A percentile compares a stretch with the other conserved stretches of the same genome.
These are phyloP conservation scores for Leptinotarsa peninsularis DNA, from an alignment of 2,888 invertebrate species.

Conservation along the genomic window DNA sequence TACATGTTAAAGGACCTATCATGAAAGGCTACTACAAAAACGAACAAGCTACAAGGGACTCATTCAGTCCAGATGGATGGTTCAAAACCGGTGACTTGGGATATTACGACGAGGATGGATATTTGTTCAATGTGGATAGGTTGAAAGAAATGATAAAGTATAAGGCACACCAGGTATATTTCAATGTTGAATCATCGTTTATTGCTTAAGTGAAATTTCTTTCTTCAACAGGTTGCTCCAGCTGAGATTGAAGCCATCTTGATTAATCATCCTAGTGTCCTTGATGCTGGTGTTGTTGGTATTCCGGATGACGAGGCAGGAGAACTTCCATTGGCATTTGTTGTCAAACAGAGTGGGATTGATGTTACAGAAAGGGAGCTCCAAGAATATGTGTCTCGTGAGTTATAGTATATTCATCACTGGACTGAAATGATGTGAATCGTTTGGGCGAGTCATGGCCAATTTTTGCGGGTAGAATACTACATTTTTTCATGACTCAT, in stretches of 20 bases:
- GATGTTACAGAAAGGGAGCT: constrained; percentile 66
- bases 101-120: constrained; percentile 81
- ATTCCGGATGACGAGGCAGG: constrained; percentile 78
- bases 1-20: constrained; percentile 81
- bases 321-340: constrained; percentile 82
- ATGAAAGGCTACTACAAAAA: constrained; percentile 83
- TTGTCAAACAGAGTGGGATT: constrained; percentile 72
- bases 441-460: too few relatives aligned
- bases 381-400: constrained; percentile 66
- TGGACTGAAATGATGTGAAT: too few relatives aligned
- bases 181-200: background rate
- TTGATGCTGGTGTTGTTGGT: constrained; percentile 84
- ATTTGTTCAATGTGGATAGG: constrained; percentile 85
- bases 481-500: too few relatives aligned
- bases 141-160: constrained; percentile 92
- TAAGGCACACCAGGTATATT: constrained; percentile 81
- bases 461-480: too few relatives aligned
- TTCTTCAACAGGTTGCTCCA: constrained; percentile 74
- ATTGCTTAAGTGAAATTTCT: too few relatives aligned
- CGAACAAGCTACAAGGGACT: constrained; percentile 71
- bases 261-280: constrained; percentile 76
- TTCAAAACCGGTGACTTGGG: constrained; percentile 85
- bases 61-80: constrained; percentile 81
- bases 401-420: background rate
- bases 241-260: constrained; percentile 89